Conservation (phyloP, 2,888 invertebrate genomes). For the Tetragonisca angustula region DNA sequence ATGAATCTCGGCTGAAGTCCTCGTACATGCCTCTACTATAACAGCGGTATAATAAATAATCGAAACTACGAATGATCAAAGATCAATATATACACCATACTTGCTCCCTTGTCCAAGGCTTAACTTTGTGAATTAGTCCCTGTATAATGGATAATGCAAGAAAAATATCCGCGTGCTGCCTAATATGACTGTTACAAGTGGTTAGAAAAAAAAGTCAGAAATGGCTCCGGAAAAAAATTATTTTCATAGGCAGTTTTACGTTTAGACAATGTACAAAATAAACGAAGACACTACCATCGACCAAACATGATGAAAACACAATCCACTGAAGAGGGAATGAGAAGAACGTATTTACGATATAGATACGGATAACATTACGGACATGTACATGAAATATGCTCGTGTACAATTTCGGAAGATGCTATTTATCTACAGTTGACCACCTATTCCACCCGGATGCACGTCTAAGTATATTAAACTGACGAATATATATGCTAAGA, state of each 20-base stretch:
- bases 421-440: neutral
- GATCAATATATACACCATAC: slow-evolving; percentile 71
- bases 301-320: slow-evolving; percentile 18
- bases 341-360: neutral
- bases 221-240: slow-evolving; percentile 10
- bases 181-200: slow-evolving; percentile 70
- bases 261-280: neutral
- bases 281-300: slow-evolving; percentile 38
- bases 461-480: neutral
- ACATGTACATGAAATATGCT: neutral
- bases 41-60: slow-evolving; percentile 82
- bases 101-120: slow-evolving; percentile 80
- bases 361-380: neutral
- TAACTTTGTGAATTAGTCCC: slow-evolving; percentile 81
- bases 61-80: slow-evolving; percentile 73
- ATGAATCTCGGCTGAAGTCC: slow-evolving; percentile 94
- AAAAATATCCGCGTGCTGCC: slow-evolving; percentile 66
- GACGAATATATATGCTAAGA: neutral
- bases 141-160: slow-evolving; percentile 68
- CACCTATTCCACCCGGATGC: neutral
- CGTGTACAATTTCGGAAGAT: neutral
- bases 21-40: slow-evolving; percentile 90
- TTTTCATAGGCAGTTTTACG: slow-evolving; percentile 3
- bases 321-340: neutral
- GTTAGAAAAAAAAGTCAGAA: slow-evolving; percentile 21